These are phyloP conservation scores for Dinoponera quadriceps DNA, from an alignment of 1,140 invertebrate genomes.

Conservation along the genomic window DNA sequence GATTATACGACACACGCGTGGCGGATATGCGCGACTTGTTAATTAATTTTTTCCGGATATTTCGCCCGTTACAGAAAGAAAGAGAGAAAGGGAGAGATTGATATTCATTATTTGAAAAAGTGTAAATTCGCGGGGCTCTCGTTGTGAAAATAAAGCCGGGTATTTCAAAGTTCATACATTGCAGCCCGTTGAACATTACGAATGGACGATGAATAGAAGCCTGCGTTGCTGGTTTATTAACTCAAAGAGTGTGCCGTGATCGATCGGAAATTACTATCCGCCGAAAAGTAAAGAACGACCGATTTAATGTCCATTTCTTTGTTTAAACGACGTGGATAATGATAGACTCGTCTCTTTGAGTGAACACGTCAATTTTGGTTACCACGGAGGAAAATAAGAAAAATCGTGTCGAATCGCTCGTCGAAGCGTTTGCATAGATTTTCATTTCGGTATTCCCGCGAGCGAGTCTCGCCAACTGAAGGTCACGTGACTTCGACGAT, in stretches of 20 bases:
- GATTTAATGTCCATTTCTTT: neutral
- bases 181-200: neutral
- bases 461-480: no score
- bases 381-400: no score
- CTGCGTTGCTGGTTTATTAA: slow-evolving; percentile 34
- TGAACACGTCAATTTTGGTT: no score
- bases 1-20: neutral
- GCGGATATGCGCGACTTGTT: neutral
- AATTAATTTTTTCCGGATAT: slow-evolving; percentile 38
- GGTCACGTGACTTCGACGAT: no score
- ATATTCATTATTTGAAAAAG: slow-evolving; percentile 23
- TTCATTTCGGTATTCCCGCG: no score
- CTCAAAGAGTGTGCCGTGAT: slow-evolving; percentile 12
- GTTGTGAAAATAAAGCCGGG: slow-evolving; percentile 14
- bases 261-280: slow-evolving; percentile 32
- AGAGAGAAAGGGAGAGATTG: no score
- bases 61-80: neutral
- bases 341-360: no score
- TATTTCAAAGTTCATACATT: slow-evolving; percentile 12
- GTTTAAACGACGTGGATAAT: no score
- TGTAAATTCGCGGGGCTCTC: neutral
- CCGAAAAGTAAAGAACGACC: neutral
- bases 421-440: no score
- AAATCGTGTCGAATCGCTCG: no score
- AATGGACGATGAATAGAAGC: slow-evolving; percentile 6